Evolutionary conservation across 2,113 vertebrate species (phyloP), one percentile per base, ranked within the genome.

Genomic region (Nothocercus nigrocapillus): DNA sequence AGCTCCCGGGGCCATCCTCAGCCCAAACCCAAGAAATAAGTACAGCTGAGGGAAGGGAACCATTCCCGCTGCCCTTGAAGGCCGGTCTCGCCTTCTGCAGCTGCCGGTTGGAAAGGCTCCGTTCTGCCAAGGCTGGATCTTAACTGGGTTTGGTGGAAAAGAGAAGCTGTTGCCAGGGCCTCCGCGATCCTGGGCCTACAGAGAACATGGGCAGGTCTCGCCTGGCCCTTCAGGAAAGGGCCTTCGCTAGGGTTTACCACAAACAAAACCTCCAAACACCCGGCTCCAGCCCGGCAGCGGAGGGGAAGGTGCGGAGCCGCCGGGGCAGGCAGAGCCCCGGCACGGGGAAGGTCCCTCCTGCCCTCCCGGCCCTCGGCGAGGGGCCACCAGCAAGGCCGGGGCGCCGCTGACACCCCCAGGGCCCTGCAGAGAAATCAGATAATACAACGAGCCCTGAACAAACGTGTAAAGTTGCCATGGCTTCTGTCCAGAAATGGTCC

Each of bases 81-180:
- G 72, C 66, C 95, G 82, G 53, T 94, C 78, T 95, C 95, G 94
- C 69, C 83, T 92, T 44, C 93, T 97, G 82, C 87, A 91, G 75
- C 91, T 97, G 93, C 85, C 96, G 95, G 82, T 85, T 94, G 12
- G 2, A 58, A 92, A 90, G 85, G 74, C 81, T 94, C 68, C 36
- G 19, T 94, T 72, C 91, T 97, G 96, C 95, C 95, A 96, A 96
- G 68, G 81, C 74, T 59, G 63, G 82, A 63, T 86, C 68, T 94
- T 93, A 95, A 90, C 64, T 95, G 85, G 34, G 88, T 94, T 95
- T 90, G 94, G 85, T 96, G 96, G 97, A 97, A 97, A 97, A 97
- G 91, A 89, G 83, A 84, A 88, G 72, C 85, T 64, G 72, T 68
- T 96, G 96, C 94, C 96, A 97, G 88, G 90, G 72, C 86, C 11